Base-by-base conservation (phyloP, 2,888 invertebrate genomes). In the Archips crataeganus region DNA sequence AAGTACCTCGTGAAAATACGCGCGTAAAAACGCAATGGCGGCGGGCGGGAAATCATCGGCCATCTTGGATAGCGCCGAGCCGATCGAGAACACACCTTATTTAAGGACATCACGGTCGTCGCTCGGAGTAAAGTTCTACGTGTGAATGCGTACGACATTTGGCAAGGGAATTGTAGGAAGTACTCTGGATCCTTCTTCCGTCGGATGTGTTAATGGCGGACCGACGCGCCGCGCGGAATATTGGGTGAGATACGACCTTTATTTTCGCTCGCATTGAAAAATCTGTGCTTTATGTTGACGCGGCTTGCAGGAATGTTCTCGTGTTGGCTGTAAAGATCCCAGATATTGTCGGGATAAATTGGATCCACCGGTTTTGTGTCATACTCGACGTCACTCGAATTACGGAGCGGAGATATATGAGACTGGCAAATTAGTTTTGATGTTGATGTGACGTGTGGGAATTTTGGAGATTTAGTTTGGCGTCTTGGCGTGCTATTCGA, bases 151-250 rank as follows among this genome's bases (percentile, higher is more conserved):
- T 81, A 78, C 78, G 78, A 79, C 79, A 82, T 82, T 84, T 79
- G 84, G 82, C 80, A 75, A 79, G 80, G 79, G 80, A 82, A 81
- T 84, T 78, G 83, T 78, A 79, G 82, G 82, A 82, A 82, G 81
- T 80, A 78, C 80, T 80, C 78, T 67, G 78, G 75, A 76, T 78
- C 75, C 77, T 75, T 79, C 79, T 80, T 82, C 81, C 85, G 80
- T 76, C 80, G 84, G 84, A 82, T 81, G 84, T 82, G 85, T 83
- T 84, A 83, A 84, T 82, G 82, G 79, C 78, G 61, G 61, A 45
- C 62, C 23, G 67, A 65, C 75, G 77, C 71, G 57, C 60, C 45
- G 60, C 67, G 45, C 65, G 68, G 76, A 74, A 71, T 71, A 64
- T 67, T 62, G 66, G 77, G 77, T 78, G 75, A 81, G 78, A 77